Percentiles rank a stretch among this genome's conserved stretches.
phyloP scores from a whole-genome alignment of 2,797 vertebrate genomes.

The Poeciliopsis presidionis region DNA sequence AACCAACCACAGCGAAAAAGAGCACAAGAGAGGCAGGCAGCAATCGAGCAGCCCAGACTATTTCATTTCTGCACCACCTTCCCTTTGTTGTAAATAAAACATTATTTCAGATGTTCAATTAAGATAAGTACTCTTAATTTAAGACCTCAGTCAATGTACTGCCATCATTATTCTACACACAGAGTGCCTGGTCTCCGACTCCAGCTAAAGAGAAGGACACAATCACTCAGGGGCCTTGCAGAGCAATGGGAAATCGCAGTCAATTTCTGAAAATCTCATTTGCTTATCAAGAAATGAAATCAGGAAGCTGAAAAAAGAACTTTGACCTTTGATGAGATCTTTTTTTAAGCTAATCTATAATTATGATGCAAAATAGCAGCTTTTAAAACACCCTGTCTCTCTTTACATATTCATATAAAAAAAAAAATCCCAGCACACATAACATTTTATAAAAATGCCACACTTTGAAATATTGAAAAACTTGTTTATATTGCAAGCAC shows the following conservation, averaged over 20 bases:
- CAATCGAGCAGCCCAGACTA: conserved; percentile 49
- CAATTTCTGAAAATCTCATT: conserved; percentile 85
- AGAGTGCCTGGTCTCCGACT: conserved; percentile 61
- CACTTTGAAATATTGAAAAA: not conserved
- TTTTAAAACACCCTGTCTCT: not conserved
- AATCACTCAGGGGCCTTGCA: conserved; percentile 81
- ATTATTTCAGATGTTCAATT: conserved; percentile 87
- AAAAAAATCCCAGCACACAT: not conserved
- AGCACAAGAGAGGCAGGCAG: conserved; percentile 57
- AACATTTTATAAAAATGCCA: not conserved
- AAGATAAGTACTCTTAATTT: conserved; percentile 89
- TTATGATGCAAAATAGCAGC: not conserved
- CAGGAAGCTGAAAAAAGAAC: conserved; percentile 40
- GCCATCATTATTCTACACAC: conserved; percentile 81
- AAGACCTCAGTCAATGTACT: conserved; percentile 80
- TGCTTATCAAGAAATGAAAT: conserved; percentile 81
- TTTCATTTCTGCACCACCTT: conserved; percentile 80
- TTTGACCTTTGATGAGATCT: not conserved
- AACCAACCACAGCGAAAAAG: conserved; percentile 58
- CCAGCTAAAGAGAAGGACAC: conserved; percentile 71
- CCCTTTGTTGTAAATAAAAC: conserved; percentile 86
- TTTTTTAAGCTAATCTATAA: not conserved
- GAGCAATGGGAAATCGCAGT: conserved; percentile 75
- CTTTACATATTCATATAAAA: not conserved
- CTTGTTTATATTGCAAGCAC: not conserved